phyloP scores from a whole-genome alignment of 2,888 invertebrate species.

The Stenurella melanura region DNA sequence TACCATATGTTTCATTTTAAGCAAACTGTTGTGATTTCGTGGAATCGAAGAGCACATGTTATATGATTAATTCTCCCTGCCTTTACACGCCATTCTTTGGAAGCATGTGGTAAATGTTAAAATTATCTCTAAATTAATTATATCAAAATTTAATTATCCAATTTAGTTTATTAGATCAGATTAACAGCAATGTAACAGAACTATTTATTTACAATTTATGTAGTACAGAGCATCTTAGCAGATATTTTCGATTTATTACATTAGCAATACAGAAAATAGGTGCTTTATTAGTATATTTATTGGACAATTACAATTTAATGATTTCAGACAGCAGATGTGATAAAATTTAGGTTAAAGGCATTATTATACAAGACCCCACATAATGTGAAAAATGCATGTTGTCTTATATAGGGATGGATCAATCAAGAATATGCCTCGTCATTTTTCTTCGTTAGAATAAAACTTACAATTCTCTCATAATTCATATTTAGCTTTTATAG shows the following conservation, averaged over 20 bases:
- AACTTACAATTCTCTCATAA: too few species aligned
- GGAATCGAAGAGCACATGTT: constrained; percentile 16
- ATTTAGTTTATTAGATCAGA: neutral
- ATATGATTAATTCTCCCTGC: neutral
- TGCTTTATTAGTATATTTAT: too few species aligned
- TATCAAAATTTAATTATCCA: neutral
- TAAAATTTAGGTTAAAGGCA: too few species aligned
- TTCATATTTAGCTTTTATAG: too few species aligned
- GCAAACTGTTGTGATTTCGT: constrained; percentile 13
- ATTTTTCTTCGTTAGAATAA: too few species aligned
- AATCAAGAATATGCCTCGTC: too few species aligned
- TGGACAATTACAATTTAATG: too few species aligned
- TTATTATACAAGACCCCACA: too few species aligned
- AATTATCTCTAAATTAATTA: neutral
- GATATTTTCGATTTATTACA: neutral
- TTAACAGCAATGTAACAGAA: neutral
- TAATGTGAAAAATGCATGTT: too few species aligned
- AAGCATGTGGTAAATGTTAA: constrained; percentile 20
- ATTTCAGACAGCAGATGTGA: too few species aligned
- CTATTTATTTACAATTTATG: neutral
- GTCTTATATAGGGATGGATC: too few species aligned
- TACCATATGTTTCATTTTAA: constrained; percentile 8
- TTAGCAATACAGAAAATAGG: too few species aligned
- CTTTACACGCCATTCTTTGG: neutral
- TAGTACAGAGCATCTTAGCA: neutral